These are phyloP conservation scores for Tetramorium simillimum DNA, from an alignment of 1,140 invertebrate species.

Conservation along the genomic window DNA sequence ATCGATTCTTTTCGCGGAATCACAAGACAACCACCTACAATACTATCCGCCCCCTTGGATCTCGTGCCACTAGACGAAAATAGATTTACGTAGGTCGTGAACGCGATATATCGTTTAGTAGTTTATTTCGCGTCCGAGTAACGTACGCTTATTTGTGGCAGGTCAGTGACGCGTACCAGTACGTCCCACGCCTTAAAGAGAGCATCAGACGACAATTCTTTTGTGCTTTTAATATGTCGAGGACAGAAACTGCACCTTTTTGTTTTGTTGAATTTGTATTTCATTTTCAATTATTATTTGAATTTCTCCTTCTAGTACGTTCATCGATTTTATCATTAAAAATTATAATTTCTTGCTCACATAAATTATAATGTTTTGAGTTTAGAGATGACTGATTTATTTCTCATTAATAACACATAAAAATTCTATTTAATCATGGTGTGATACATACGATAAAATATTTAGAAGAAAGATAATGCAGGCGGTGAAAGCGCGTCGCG, in stretches of 20 bases:
- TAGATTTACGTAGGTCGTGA: conserved; percentile 75
- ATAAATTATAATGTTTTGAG: background rate
- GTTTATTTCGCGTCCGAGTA: conserved; percentile 65
- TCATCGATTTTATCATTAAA: background rate
- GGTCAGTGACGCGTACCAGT: conserved; percentile 67
- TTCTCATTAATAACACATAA: background rate
- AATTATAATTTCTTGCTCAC: background rate
- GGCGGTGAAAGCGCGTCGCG: conserved; percentile 9
- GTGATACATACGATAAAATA: background rate
- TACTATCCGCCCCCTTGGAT: conserved; percentile 3
- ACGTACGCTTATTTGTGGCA: conserved; percentile 62
- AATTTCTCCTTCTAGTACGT: background rate
- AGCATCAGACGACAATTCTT: conserved; percentile 50
- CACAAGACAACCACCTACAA: conserved; percentile 49
- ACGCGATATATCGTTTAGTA: conserved; percentile 62
- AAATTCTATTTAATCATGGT: background rate
- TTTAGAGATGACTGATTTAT: background rate
- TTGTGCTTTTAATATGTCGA: background rate
- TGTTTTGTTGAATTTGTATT: background rate
- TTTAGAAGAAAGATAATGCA: background rate
- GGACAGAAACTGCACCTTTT: background rate
- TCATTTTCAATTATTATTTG: background rate
- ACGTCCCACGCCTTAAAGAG: conserved; percentile 56
- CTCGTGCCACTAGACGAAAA: conserved; percentile 62
- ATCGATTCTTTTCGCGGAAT: background rate